These are phyloP conservation scores for Malurus leucopterus DNA, from an alignment of 2,797 vertebrate genomes.

Conservation along the genomic window DNA sequence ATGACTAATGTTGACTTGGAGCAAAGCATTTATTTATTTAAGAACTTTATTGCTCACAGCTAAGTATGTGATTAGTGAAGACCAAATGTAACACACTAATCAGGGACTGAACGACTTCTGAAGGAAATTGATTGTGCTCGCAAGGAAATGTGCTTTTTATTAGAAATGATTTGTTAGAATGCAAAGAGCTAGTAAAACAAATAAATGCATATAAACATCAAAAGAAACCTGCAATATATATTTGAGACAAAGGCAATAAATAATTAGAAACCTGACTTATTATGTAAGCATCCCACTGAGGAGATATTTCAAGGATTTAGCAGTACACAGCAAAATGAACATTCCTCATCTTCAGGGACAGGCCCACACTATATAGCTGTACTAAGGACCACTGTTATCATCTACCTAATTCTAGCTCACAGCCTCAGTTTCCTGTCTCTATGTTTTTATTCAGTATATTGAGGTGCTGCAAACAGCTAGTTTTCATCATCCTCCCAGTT, in stretches of 20 bases:
- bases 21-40: slow-evolving; percentile 50
- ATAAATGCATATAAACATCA: slow-evolving; percentile 5
- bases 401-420: neutral
- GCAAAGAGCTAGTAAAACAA: slow-evolving; percentile 37
- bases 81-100: slow-evolving; percentile 35
- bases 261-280: slow-evolving; percentile 9
- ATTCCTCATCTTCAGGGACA: neutral
- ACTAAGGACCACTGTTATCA: neutral
- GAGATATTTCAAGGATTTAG: neutral
- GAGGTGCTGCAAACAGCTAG: neutral
- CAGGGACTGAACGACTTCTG: slow-evolving; percentile 22
- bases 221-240: neutral
- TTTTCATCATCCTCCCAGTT: neutral
- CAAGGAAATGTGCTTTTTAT: slow-evolving; percentile 57
- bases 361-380: neutral
- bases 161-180: slow-evolving; percentile 40
- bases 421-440: neutral
- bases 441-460: neutral
- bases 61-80: slow-evolving; percentile 50
- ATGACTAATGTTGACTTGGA: neutral
- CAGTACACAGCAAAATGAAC: neutral
- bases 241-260: neutral
- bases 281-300: neutral
- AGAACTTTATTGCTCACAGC: slow-evolving; percentile 39
- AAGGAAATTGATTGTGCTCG: slow-evolving; percentile 34